Evolutionary conservation across 2,888 invertebrate genomes (phyloP).

Genomic region (Epiblema foenella): DNA sequence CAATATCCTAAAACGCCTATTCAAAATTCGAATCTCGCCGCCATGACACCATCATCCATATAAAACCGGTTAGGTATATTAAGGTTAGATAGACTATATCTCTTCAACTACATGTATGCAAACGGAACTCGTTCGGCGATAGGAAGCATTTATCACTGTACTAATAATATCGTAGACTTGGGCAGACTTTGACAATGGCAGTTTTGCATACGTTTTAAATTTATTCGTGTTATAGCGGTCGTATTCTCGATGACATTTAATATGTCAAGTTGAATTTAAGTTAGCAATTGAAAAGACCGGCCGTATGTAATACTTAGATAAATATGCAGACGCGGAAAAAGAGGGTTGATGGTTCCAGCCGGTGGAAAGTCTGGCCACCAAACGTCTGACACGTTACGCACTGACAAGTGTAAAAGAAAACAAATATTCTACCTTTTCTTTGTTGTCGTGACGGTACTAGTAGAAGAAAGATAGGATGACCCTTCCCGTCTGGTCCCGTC

Average conservation of each 20-base stretch:
- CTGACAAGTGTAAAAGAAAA: too few relatives aligned
- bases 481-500: too few relatives aligned
- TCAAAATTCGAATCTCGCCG: constrained; percentile 23
- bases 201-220: constrained; percentile 15
- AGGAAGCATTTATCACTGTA: constrained; percentile 32
- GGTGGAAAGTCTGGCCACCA: too few relatives aligned
- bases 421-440: too few relatives aligned
- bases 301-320: too few relatives aligned
- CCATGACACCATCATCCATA: constrained; percentile 20
- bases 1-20: constrained; percentile 5
- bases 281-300: too few relatives aligned
- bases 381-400: too few relatives aligned
- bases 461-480: too few relatives aligned
- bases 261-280: too few relatives aligned
- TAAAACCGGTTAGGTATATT: constrained; percentile 31
- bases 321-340: too few relatives aligned
- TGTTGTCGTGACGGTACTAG: too few relatives aligned
- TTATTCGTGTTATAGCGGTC: not conserved
- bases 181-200: constrained; percentile 23
- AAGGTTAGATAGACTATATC: constrained; percentile 33
- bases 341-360: too few relatives aligned
- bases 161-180: constrained; percentile 27
- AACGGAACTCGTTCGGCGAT: constrained; percentile 32
- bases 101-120: constrained; percentile 37
- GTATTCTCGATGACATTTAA: constrained; percentile 5